phyloP scores from a whole-genome alignment of 2,797 vertebrate species.

The Austrolebias charrua region DNA sequence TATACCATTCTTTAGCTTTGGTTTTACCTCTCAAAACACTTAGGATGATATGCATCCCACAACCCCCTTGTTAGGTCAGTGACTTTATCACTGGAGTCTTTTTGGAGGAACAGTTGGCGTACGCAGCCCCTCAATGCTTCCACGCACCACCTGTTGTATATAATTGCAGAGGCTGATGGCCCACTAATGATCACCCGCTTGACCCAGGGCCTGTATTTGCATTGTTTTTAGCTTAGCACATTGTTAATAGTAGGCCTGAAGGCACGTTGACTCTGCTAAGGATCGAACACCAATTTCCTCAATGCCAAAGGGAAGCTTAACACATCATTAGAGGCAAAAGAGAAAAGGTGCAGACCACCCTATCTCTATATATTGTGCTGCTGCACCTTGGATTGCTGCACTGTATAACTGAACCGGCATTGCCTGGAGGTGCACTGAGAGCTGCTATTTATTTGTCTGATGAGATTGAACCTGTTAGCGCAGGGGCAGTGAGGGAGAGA shows the following conservation, averaged over 20 bases:
- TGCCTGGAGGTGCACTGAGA: conserved; percentile 53
- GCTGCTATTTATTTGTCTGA: conserved; percentile 75
- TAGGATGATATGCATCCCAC: conserved; percentile 51
- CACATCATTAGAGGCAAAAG: conserved; percentile 62
- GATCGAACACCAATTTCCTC: conserved; percentile 77
- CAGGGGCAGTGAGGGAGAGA: conserved; percentile 30
- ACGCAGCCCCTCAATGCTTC: conserved; percentile 56
- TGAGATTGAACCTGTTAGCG: conserved; percentile 60
- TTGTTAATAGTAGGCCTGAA: conserved; percentile 73
- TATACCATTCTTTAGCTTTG: conserved; percentile 26
- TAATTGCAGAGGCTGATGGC: conserved; percentile 70
- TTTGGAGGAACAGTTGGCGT: conserved; percentile 64
- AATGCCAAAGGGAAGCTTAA: conserved; percentile 58
- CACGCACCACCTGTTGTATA: conserved; percentile 74
- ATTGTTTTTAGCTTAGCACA: conserved; percentile 78
- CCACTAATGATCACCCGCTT: conserved; percentile 67
- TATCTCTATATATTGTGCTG: conserved; percentile 47
- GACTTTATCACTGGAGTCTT: conserved; percentile 56
- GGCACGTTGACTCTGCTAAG: conserved; percentile 48
- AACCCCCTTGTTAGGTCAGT: conserved; percentile 50
- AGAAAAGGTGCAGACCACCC: conserved; percentile 46
- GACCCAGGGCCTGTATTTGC: conserved; percentile 71
- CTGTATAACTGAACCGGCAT: conserved; percentile 43
- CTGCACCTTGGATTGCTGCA: conserved; percentile 34
- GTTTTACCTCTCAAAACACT: conserved; percentile 30